A percentile compares a stretch with the other conserved stretches of the same genome.
phyloP scores from a whole-genome alignment of 2,113 vertebrate genomes.

The Chloebia gouldiae region DNA sequence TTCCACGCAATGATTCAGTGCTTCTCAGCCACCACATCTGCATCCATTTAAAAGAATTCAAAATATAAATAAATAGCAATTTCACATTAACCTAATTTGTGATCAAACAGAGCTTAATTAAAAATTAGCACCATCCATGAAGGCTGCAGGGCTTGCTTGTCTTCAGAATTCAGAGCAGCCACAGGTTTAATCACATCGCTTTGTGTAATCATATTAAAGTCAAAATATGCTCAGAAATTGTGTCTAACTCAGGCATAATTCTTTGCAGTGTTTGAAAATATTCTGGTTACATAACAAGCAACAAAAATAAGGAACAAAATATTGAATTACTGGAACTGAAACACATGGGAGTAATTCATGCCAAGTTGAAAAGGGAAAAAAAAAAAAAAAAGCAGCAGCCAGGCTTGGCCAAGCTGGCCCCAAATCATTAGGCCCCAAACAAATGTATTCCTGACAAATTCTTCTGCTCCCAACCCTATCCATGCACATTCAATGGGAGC shows the following conservation, averaged over 20 bases:
- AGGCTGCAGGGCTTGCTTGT: neutral
- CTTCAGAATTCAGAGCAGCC: conserved; percentile 16
- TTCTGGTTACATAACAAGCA: conserved; percentile 37
- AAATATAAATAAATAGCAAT: conserved; percentile 24
- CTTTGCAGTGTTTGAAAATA: conserved; percentile 59
- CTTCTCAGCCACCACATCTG: conserved; percentile 21
- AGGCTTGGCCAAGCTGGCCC: conserved; percentile 41
- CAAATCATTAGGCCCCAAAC: neutral
- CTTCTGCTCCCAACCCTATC: neutral
- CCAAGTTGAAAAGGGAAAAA: neutral
- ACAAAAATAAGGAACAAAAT: conserved; percentile 57
- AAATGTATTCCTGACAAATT: neutral
- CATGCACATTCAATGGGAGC: neutral
- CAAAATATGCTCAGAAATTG: conserved; percentile 23
- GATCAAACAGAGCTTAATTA: conserved; percentile 39
- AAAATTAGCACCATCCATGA: neutral
- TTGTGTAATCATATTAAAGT: neutral
- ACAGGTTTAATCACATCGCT: conserved; percentile 27
- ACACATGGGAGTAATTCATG: conserved; percentile 19
- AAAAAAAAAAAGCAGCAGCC: neutral
- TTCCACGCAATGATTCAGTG: conserved; percentile 18
- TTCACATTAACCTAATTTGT: neutral
- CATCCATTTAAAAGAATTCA: neutral
- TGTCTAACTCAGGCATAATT: conserved; percentile 5
- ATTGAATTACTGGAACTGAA: conserved; percentile 36